Evolutionary conservation across 1,140 invertebrate genomes (phyloP).

Genomic region (Drosophila pruinosa): DNA sequence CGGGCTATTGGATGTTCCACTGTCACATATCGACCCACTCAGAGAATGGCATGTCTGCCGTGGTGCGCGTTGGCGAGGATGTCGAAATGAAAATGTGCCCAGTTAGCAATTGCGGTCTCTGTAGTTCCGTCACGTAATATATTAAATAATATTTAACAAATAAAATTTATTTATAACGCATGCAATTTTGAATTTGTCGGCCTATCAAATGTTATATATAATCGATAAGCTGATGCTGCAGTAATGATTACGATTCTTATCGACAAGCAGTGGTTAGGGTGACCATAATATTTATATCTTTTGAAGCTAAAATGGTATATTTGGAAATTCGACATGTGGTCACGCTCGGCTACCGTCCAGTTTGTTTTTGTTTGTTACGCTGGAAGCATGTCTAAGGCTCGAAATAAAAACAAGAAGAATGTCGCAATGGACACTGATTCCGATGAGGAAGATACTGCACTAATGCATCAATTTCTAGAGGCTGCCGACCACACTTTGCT

Average conservation of each 20-base stretch:
- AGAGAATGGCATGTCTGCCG: conserved; percentile 84
- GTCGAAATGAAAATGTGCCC: conserved; percentile 79
- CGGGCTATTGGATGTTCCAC: conserved; percentile 80
- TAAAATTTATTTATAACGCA: conserved; percentile 2
- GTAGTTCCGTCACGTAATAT: conserved; percentile 61
- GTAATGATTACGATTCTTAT: not conserved
- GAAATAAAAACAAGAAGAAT: not conserved
- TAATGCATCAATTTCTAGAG: conserved; percentile 51
- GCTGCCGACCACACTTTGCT: conserved; percentile 58
- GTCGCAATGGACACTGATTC: conserved; percentile 43
- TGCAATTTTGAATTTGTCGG: not conserved
- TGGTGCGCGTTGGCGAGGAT: conserved; percentile 84
- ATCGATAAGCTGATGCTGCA: too few species aligned
- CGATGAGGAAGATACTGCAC: conserved; percentile 48
- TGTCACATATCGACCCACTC: conserved; percentile 83
- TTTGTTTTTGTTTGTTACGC: conserved; percentile 2
- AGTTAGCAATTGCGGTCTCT: conserved; percentile 76
- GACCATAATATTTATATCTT: too few species aligned
- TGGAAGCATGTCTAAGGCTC: too few species aligned
- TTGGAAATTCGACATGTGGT: too few species aligned
- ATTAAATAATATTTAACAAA: conserved; percentile 10
- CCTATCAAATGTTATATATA: not conserved
- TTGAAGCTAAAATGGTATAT: too few species aligned
- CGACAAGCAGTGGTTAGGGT: too few species aligned
- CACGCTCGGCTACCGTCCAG: too few species aligned